Percentiles rank a stretch among this genome's conserved stretches.
Evolutionary conservation across 2,797 vertebrate genomes (phyloP).

Genomic region (Sternarchorhynchus goeldii): DNA sequence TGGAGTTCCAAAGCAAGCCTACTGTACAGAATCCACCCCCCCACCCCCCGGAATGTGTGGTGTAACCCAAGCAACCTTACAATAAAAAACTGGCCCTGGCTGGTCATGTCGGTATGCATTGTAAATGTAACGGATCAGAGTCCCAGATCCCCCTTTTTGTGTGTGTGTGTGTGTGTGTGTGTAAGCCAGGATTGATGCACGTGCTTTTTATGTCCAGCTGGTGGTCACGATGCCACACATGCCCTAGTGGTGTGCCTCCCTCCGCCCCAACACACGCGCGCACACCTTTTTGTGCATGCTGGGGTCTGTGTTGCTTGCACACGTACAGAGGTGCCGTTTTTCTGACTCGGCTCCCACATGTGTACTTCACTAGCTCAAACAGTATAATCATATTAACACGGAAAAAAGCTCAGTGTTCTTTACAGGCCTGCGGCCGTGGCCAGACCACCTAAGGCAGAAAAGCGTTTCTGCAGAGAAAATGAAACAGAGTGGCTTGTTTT

Average conservation of each 20-base stretch:
- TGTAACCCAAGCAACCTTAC: slow-evolving; percentile 66
- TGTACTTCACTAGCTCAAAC: slow-evolving; percentile 48
- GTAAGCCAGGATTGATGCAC: too few relatives aligned
- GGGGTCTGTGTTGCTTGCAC: slow-evolving; percentile 30
- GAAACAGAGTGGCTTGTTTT: slow-evolving; percentile 13
- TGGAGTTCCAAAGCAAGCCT: slow-evolving; percentile 58
- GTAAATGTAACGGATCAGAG: slow-evolving; percentile 41
- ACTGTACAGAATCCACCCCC: slow-evolving; percentile 57
- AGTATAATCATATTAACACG: too few relatives aligned
- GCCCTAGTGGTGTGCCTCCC: too few relatives aligned
- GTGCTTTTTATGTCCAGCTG: background rate
- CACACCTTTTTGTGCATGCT: slow-evolving; percentile 12
- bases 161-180: slow-evolving; percentile 45
- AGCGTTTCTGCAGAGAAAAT: slow-evolving; percentile 42
- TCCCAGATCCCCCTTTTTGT: slow-evolving; percentile 48
- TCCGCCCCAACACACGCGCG: too few relatives aligned
- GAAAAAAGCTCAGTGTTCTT: slow-evolving; percentile 38
- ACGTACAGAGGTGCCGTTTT: slow-evolving; percentile 50
- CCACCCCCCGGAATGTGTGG: slow-evolving; percentile 69
- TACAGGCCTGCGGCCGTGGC: slow-evolving; percentile 49
- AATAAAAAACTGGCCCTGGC: slow-evolving; percentile 61
- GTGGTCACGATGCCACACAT: too few relatives aligned
- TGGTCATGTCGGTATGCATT: slow-evolving; percentile 51
- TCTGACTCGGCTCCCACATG: slow-evolving; percentile 39
- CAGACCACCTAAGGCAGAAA: slow-evolving; percentile 60